phyloP scores from a whole-genome alignment of 1,140 invertebrate genomes.

The Philaenus spumarius region DNA sequence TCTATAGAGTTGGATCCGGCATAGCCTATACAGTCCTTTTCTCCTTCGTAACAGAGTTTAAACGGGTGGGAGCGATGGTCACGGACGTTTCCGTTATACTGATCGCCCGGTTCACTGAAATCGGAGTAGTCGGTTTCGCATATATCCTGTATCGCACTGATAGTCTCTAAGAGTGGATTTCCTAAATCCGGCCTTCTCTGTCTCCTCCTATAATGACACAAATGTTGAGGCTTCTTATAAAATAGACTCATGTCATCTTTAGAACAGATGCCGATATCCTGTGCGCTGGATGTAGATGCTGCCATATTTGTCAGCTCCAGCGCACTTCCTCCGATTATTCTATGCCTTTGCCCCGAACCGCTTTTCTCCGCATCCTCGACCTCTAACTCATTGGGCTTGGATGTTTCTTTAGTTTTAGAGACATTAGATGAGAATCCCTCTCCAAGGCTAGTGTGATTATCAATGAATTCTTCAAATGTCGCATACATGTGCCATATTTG shows the following conservation, averaged over 20 bases:
- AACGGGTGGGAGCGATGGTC: neutral
- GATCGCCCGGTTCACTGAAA: neutral
- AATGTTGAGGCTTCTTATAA: conserved; percentile 21
- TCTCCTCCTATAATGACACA: conserved; percentile 24
- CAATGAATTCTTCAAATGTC: conserved; percentile 38
- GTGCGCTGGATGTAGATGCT: too few species aligned
- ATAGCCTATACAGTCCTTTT: conserved; percentile 38
- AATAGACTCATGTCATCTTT: conserved; percentile 23
- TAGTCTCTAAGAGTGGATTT: conserved; percentile 39
- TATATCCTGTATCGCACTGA: conserved; percentile 34
- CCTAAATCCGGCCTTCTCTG: conserved; percentile 25
- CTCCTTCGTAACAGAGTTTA: conserved; percentile 20
- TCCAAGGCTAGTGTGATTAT: conserved; percentile 24
- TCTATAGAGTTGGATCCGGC: conserved; percentile 41
- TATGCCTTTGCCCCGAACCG: too few species aligned
- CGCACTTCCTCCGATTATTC: too few species aligned
- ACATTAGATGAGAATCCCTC: too few species aligned
- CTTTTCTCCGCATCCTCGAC: too few species aligned
- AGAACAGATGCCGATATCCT: neutral
- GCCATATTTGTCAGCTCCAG: too few species aligned
- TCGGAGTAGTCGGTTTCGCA: conserved; percentile 34
- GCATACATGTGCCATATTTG: conserved; percentile 41
- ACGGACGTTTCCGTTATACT: conserved; percentile 1
- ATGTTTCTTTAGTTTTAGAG: too few species aligned
- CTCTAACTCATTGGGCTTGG: too few species aligned